Evolutionary conservation across 1,140 invertebrate species (phyloP), one percentile per base, ranked within the genome.

Genomic region (Mesaphorura yosii): DNA sequence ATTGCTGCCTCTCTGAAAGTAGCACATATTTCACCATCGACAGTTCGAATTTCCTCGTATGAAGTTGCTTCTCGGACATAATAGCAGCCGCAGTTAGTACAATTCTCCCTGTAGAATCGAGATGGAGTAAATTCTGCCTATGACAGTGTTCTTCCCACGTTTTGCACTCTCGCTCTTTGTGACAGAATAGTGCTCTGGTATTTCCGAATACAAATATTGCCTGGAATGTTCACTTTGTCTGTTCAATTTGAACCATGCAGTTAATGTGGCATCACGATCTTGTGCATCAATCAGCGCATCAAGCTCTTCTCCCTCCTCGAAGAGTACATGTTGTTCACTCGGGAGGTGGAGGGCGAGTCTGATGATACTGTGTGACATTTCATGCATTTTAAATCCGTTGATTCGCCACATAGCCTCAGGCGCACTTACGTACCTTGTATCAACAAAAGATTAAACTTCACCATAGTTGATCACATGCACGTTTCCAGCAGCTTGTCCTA

Each of bases 341-440:
- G 70, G 65, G 17, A 76, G 57, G 67, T 76, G 72, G 5, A 75
- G 70, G 5, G 64, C 64, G 27, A 76, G 64, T 55, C 70, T 67
- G 37, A 66, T 34, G 59, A 74, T 64, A 29, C 67, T 45, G 46
- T 62, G 57, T 5, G 53, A 57, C 17, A 41, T n/a, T 3, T 62
- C 60, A 28, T 63, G 50, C 50, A 69, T 55, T 20, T 39, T 7
- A 27, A 61, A 57, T 50, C 60, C 57, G 0, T 46, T 48, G 5
- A 69, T 44, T 31, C 65, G 38, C 62, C 64, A 67, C 25, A 63
- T 60, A 14, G 67, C 66, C 58, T 68, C 67, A 17, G 58, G 54
- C n/a, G 64, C 45, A 29, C 60, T 44, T 19, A 68, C 50, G 51
- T 69, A 69, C 22, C 66, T 26, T 0, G 57, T 44, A 44, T 64